Percentiles rank a stretch among this genome's conserved stretches.
Evolutionary conservation across 2,888 invertebrate species (phyloP).

Genomic region (Cheiracanthium punctorium): DNA sequence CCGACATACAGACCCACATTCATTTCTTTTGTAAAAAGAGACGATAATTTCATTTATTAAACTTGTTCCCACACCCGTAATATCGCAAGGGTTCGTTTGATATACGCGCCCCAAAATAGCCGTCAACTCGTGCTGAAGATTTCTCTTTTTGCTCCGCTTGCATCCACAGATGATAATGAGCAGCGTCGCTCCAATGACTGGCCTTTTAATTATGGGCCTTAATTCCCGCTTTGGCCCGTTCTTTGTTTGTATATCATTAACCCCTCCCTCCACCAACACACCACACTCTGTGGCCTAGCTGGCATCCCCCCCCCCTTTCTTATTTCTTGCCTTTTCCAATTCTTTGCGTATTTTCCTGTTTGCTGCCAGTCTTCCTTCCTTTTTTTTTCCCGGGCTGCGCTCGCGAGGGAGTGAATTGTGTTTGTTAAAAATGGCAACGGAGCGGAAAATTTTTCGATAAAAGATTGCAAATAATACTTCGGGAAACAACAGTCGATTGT

Average conservation of each 20-base stretch:
- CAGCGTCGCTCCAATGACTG: conserved; percentile 64
- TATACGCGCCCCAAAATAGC: conserved; percentile 49
- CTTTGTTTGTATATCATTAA: conserved; percentile 32
- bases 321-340: not conserved
- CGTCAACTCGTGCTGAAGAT: conserved; percentile 27
- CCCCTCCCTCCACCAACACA: not conserved
- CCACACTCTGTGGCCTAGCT: no score
- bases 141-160: conserved; percentile 59
- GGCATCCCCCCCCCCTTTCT: not conserved
- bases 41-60: no score
- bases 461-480: conserved; percentile 13
- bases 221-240: conserved; percentile 52
- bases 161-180: conserved; percentile 66
- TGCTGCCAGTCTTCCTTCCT: not conserved
- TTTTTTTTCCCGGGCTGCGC: no score
- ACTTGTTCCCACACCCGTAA: no score
- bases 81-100: no score
- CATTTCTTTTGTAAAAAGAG: no score
- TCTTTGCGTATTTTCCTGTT: not conserved
- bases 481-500: conserved; percentile 14
- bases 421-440: not conserved
- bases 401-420: not conserved
- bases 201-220: conserved; percentile 68
- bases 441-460: conserved; percentile 8
- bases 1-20: no score